phyloP scores from a whole-genome alignment of 1,140 invertebrate species.

The Euwallacea fornicatus region DNA sequence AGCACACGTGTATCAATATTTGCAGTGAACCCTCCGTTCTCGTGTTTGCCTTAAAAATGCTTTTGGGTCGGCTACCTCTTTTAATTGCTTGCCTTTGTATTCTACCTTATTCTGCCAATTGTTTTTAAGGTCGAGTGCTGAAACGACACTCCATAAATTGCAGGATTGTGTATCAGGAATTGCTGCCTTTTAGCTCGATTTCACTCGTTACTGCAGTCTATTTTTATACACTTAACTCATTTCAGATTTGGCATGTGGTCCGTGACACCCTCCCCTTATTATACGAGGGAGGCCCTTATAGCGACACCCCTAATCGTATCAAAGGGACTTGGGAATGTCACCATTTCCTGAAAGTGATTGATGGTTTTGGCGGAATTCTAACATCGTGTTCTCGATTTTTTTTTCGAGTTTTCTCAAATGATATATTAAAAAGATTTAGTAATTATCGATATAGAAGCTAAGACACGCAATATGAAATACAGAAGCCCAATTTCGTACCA shows the following conservation, averaged over 20 bases:
- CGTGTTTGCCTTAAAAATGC: conserved; percentile 35
- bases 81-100: conserved; percentile 27
- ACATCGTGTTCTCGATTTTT: background rate
- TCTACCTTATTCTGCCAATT: conserved; percentile 20
- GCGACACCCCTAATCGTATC: conserved; percentile 14
- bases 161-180: conserved; percentile 13
- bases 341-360: conserved; percentile 10
- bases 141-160: conserved; percentile 15
- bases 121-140: conserved; percentile 25
- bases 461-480: background rate
- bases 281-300: conserved; percentile 9
- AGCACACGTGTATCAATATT: conserved; percentile 34
- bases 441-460: background rate
- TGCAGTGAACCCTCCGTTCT: conserved; percentile 29
- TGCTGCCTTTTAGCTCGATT: background rate
- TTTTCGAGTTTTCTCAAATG: background rate
- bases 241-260: conserved; percentile 14
- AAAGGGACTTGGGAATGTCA: conserved; percentile 8
- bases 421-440: background rate
- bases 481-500: background rate
- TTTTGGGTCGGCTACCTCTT: conserved; percentile 33
- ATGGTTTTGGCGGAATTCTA: background rate
- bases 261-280: conserved; percentile 20
- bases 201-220: background rate
- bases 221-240: conserved; percentile 4